Percentiles rank a stretch among this genome's conserved stretches.
Conservation (phyloP, 2,797 vertebrate species). For the Galago senegalensis region DNA sequence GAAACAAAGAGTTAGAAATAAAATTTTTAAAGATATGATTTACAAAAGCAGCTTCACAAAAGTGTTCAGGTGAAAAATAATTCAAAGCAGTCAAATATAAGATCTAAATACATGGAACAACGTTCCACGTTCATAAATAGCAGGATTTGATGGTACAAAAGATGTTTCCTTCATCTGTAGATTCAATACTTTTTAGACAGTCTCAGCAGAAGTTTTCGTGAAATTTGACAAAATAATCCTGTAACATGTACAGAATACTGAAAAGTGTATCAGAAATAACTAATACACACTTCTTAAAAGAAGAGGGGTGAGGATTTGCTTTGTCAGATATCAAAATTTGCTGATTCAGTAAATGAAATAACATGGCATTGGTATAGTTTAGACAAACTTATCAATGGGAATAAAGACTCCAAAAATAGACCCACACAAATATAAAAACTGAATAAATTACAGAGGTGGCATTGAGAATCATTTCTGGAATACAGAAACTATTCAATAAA, state of each 20-base stretch:
- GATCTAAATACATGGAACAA: slow-evolving; percentile 55
- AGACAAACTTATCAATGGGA: not conserved
- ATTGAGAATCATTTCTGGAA: not conserved
- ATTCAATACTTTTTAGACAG: not conserved
- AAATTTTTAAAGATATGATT: slow-evolving; percentile 23
- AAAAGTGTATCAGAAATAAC: not conserved
- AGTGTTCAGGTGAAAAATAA: slow-evolving; percentile 58
- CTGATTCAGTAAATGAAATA: not conserved
- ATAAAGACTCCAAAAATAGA: not conserved
- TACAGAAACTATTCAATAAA: not conserved
- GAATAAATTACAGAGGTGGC: not conserved
- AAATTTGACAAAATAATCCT: slow-evolving; percentile 41
- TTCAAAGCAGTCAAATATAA: slow-evolving; percentile 36
- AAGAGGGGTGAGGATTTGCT: not conserved
- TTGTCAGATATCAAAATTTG: not conserved
- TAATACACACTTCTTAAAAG: not conserved
- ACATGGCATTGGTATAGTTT: not conserved
- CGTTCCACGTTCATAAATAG: slow-evolving; percentile 77
- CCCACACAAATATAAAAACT: not conserved
- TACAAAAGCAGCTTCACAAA: slow-evolving; percentile 24
- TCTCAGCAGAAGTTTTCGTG: not conserved
- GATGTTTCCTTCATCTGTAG: not conserved
- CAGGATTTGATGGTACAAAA: not conserved
- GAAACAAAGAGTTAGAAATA: slow-evolving; percentile 40
- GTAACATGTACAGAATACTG: not conserved